Evolutionary conservation across 1,140 invertebrate genomes (phyloP).

Genomic region (Matsumurasca onukii): DNA sequence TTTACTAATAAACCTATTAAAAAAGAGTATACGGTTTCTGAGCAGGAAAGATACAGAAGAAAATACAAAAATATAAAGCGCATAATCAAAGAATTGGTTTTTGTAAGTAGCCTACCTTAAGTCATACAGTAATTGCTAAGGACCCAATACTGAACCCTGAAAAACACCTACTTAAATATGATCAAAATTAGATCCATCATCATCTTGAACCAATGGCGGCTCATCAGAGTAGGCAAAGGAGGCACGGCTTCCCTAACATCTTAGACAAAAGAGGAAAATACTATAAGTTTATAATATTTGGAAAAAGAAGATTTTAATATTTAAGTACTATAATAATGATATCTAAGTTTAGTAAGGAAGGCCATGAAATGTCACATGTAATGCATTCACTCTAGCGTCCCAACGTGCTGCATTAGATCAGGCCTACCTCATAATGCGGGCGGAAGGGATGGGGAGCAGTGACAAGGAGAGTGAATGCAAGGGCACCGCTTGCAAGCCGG

Average conservation of each 20-base stretch:
- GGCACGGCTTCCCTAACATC: not conserved
- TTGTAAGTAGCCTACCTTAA: slow-evolving; percentile 50
- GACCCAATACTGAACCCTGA: not conserved
- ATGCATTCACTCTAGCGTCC: too few species aligned
- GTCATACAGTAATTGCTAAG: slow-evolving; percentile 36
- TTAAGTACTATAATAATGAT: too few species aligned
- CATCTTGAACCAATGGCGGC: not conserved
- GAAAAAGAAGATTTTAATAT: too few species aligned
- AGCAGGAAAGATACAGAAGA: slow-evolving; percentile 52
- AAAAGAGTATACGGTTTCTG: slow-evolving; percentile 17
- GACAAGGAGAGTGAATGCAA: too few species aligned
- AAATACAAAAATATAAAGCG: slow-evolving; percentile 55
- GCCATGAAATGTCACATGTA: too few species aligned
- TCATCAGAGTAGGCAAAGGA: not conserved
- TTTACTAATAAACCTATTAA: slow-evolving; percentile 16
- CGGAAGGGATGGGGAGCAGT: too few species aligned
- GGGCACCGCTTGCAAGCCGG: too few species aligned
- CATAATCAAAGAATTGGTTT: slow-evolving; percentile 54
- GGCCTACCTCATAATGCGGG: too few species aligned
- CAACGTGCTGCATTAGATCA: too few species aligned
- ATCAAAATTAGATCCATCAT: slow-evolving; percentile 17
- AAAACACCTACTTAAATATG: too few species aligned
- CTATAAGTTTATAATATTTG: not conserved
- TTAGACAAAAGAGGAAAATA: not conserved
- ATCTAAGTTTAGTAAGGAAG: too few species aligned